A percentile compares a stretch with the other conserved stretches of the same genome.
These are phyloP conservation scores for Neotragus pygmaeus DNA, from an alignment of 2,113 vertebrate genomes.

Conservation along the genomic window DNA sequence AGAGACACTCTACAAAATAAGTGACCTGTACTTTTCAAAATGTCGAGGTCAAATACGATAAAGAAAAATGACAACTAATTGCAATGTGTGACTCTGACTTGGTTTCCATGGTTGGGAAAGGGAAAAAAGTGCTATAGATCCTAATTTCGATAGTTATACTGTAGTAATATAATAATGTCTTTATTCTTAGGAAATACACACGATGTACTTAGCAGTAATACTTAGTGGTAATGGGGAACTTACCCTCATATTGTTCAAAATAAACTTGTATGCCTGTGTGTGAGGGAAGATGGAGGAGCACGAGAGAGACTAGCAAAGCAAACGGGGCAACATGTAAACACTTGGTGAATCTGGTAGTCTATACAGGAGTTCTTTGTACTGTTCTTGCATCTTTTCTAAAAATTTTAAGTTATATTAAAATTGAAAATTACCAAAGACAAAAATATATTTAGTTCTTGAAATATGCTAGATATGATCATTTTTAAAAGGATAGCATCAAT, in stretches of 20 bases:
- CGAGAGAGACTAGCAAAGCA: background rate
- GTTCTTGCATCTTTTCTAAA: background rate
- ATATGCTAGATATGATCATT: background rate
- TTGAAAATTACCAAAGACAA: background rate
- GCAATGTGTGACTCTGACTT: background rate
- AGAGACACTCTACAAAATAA: background rate
- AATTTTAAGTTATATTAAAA: slow-evolving; percentile 15
- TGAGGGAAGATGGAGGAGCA: background rate
- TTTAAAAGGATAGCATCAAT: background rate
- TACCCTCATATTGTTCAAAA: background rate
- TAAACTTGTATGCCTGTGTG: background rate
- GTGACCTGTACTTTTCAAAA: background rate
- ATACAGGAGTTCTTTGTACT: background rate
- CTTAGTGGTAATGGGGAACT: background rate
- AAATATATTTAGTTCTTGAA: background rate
- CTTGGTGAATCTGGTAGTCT: background rate
- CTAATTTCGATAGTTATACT: background rate
- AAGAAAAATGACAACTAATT: background rate
- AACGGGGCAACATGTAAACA: background rate
- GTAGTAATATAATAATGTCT: background rate
- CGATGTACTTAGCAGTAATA: background rate
- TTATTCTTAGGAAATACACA: slow-evolving; percentile 4
- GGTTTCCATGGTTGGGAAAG: background rate
- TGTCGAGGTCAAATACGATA: background rate
- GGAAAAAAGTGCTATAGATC: background rate